phyloP scores from a whole-genome alignment of 2,113 vertebrate species.

The Pseudopipra pipra region DNA sequence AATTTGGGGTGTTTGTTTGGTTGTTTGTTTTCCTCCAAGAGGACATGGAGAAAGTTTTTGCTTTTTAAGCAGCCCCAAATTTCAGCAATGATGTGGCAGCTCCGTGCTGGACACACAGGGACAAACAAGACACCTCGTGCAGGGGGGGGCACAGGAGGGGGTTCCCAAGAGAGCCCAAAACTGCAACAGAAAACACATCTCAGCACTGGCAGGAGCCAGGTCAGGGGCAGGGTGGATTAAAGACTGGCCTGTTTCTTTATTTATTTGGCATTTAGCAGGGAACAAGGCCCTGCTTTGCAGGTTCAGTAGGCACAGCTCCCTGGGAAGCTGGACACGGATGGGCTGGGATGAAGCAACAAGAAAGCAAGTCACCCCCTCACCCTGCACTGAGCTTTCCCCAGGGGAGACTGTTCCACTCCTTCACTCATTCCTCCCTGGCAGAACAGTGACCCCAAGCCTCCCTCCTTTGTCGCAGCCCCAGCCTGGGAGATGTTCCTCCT shows the following conservation, averaged over 20 bases:
- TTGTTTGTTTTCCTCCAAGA: too few relatives aligned
- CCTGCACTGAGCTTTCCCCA: neutral
- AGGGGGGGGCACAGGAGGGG: neutral
- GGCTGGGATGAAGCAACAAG: neutral
- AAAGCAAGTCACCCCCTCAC: neutral
- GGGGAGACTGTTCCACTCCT: rapidly evolving
- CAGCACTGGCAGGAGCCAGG: neutral
- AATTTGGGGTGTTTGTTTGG: neutral
- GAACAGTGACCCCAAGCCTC: neutral
- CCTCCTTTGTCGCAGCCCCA: rapidly evolving
- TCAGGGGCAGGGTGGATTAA: neutral
- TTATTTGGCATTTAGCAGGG: neutral
- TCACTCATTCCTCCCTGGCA: neutral
- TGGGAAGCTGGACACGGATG: rapidly evolving
- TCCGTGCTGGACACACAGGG: rapidly evolving
- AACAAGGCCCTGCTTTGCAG: rapidly evolving
- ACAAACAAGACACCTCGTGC: neutral
- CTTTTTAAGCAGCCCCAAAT: neutral
- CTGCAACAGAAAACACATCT: rapidly evolving
- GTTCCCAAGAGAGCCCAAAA: neutral
- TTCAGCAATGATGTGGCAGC: rapidly evolving
- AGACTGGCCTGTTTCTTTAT: rapidly evolving
- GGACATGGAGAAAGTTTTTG: neutral
- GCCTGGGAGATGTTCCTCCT: neutral
- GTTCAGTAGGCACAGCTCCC: neutral